Percentiles rank a stretch among this genome's conserved stretches.
phyloP scores from a whole-genome alignment of 2,888 invertebrate species.

The Cephus rjabovi region DNA sequence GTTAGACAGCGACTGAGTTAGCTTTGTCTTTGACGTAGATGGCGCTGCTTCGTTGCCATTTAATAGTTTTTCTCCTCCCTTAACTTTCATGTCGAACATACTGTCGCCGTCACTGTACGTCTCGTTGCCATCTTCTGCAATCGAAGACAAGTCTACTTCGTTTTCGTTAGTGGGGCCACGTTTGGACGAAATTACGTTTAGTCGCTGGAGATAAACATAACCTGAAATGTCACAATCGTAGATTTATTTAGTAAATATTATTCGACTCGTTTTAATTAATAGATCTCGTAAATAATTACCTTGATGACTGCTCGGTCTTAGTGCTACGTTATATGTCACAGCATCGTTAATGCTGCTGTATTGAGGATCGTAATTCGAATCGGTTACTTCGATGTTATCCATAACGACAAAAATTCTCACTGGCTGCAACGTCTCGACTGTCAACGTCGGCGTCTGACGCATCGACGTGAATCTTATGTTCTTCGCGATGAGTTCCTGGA shows the following conservation, averaged over 20 bases:
- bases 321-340: conserved; percentile 73
- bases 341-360: conserved; percentile 73
- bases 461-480: conserved; percentile 70
- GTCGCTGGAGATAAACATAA: conserved; percentile 70
- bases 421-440: conserved; percentile 72
- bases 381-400: conserved; percentile 79
- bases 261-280: neutral
- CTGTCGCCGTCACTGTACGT: conserved; percentile 47
- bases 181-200: conserved; percentile 62
- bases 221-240: conserved; percentile 65
- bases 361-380: conserved; percentile 72
- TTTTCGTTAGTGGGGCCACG: conserved; percentile 24
- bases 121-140: conserved; percentile 36
- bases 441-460: conserved; percentile 41
- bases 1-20: conserved; percentile 13
- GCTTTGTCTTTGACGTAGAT: conserved; percentile 11
- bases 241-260: neutral
- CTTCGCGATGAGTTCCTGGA: conserved; percentile 76
- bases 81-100: conserved; percentile 32
- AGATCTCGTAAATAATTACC: conserved; percentile 38
- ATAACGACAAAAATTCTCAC: conserved; percentile 78
- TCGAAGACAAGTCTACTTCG: conserved; percentile 37
- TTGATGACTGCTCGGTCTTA: conserved; percentile 50
- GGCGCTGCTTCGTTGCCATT: conserved; percentile 14
- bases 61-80: conserved; percentile 7